Percentiles rank a stretch among this genome's conserved stretches.
These are phyloP conservation scores for Andrena marginata DNA, from an alignment of 2,888 invertebrate genomes.

Conservation along the genomic window DNA sequence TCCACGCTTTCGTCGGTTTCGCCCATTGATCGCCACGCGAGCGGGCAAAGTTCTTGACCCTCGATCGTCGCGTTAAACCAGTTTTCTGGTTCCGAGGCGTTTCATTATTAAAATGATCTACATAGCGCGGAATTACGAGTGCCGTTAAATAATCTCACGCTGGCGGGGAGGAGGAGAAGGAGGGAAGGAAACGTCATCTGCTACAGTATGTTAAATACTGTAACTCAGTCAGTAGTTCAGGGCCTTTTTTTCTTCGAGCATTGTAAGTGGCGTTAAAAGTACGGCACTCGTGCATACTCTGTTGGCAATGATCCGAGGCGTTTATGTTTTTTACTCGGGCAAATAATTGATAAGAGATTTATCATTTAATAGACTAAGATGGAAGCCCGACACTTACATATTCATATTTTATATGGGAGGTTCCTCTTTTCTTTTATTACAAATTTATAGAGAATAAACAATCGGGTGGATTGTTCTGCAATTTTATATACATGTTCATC, in stretches of 20 bases:
- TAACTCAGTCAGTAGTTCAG: conserved; percentile 1
- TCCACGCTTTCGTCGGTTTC: conserved; percentile 42
- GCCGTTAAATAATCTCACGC: not conserved
- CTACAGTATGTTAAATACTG: conserved; percentile 6
- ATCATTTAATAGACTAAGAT: no score
- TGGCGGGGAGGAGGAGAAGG: not conserved
- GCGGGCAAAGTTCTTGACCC: conserved; percentile 36
- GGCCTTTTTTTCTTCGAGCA: not conserved
- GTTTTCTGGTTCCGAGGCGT: conserved; percentile 7
- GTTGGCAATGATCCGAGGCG: not conserved
- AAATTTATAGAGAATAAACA: no score
- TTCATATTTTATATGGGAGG: no score
- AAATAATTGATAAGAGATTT: no score
- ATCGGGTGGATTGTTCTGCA: no score
- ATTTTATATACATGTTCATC: no score
- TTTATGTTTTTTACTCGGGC: no score
- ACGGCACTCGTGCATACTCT: not conserved
- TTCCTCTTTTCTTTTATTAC: no score
- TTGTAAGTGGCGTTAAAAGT: not conserved
- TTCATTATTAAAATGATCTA: conserved; percentile 10
- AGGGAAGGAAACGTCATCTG: not conserved
- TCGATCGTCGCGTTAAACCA: conserved; percentile 17
- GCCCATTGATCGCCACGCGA: conserved; percentile 38
- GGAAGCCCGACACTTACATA: no score
- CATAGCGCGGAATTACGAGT: not conserved